Evolutionary conservation across 2,888 invertebrate species (phyloP).

Genomic region (Athripsodes cinereus): DNA sequence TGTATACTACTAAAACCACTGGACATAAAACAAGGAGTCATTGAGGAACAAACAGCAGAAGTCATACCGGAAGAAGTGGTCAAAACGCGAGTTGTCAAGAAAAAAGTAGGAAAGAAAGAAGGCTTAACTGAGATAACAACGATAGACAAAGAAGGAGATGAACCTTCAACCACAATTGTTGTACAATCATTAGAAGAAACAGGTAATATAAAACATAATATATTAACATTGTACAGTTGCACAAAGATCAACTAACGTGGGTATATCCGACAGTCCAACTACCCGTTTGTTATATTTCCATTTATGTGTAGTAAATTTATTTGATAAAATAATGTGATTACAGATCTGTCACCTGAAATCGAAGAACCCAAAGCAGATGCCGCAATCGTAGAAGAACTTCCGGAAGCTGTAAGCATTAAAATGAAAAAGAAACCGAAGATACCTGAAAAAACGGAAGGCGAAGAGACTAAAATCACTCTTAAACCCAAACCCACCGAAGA

Average conservation of each 20-base stretch:
- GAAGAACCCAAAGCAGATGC: slow-evolving; percentile 2
- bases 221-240: too few relatives aligned
- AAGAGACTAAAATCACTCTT: slow-evolving; percentile 29
- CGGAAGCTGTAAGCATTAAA: slow-evolving; percentile 17
- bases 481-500: slow-evolving; percentile 28
- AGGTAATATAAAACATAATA: not conserved
- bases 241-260: too few relatives aligned
- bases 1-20: slow-evolving; percentile 29
- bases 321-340: slow-evolving; percentile 24
- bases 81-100: slow-evolving; percentile 38
- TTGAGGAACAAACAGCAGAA: slow-evolving; percentile 27
- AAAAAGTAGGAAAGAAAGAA: slow-evolving; percentile 37
- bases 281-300: too few relatives aligned
- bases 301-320: too few relatives aligned
- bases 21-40: slow-evolving; percentile 28
- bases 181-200: slow-evolving; percentile 25
- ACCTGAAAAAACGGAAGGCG: slow-evolving; percentile 29
- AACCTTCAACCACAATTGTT: slow-evolving; percentile 34
- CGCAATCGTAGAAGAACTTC: not conserved
- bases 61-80: slow-evolving; percentile 13
- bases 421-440: slow-evolving; percentile 32
- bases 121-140: slow-evolving; percentile 41
- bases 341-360: slow-evolving; percentile 12
- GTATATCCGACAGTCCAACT: too few relatives aligned
- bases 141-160: slow-evolving; percentile 36